Conservation (phyloP, 2,797 vertebrate species). For the Bovichtus variegatus region DNA sequence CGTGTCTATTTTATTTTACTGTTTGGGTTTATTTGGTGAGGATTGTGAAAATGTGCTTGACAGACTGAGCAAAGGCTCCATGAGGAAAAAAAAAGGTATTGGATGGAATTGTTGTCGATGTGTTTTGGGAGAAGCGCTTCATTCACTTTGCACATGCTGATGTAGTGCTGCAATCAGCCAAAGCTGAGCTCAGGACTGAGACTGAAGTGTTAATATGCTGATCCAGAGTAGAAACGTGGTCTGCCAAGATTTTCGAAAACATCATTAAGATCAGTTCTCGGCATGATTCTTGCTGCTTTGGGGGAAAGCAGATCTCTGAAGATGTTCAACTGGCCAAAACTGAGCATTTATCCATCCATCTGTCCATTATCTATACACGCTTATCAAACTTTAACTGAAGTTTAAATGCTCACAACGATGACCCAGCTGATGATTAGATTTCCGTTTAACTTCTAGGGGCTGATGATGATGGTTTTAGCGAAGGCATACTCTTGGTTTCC, state of each 20-base stretch:
- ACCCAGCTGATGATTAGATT: too few relatives aligned
- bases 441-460: too few relatives aligned
- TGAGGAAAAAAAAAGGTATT: background rate
- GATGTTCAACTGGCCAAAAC: slow-evolving; percentile 3
- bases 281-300: slow-evolving; percentile 32
- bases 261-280: slow-evolving; percentile 4
- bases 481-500: too few relatives aligned
- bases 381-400: slow-evolving; percentile 5
- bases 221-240: background rate
- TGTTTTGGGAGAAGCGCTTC: slow-evolving; percentile 14
- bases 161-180: slow-evolving; percentile 43
- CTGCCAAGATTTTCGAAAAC: background rate
- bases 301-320: slow-evolving; percentile 1
- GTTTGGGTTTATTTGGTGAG: background rate
- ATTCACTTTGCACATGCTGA: slow-evolving; percentile 19
- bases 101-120: background rate
- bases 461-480: too few relatives aligned
- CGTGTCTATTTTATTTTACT: background rate
- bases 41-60: background rate
- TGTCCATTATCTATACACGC: background rate
- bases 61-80: background rate
- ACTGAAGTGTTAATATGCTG: slow-evolving; percentile 10
- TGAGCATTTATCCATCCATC: slow-evolving; percentile 17
- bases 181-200: background rate
- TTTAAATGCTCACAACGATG: too few relatives aligned